A percentile compares a stretch with the other conserved stretches of the same genome.
Conservation (phyloP, 2,888 invertebrate species). For the Megaustenia siamemsis region DNA sequence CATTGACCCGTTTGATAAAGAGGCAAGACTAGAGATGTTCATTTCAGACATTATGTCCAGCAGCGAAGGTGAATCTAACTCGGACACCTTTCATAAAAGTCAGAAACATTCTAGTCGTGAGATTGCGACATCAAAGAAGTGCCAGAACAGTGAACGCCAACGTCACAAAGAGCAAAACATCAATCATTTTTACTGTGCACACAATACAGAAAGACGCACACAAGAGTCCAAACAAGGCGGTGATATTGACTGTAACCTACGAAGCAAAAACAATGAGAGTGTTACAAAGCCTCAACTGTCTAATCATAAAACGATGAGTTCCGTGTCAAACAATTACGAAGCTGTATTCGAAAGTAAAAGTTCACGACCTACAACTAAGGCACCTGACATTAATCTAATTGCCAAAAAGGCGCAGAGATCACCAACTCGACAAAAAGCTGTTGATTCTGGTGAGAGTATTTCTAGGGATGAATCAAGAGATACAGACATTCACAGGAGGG, state of each 20-base stretch:
- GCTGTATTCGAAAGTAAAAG: too few relatives aligned
- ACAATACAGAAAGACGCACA: background rate
- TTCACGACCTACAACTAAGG: too few relatives aligned
- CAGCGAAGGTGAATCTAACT: conserved; percentile 22
- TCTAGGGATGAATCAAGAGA: background rate
- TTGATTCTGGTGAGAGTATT: background rate
- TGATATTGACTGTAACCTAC: background rate
- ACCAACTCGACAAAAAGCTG: conserved; percentile 13
- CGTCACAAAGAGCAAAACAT: background rate
- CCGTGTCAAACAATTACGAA: background rate
- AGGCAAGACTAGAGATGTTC: conserved; percentile 51
- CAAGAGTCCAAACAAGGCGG: background rate
- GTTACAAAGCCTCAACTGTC: background rate
- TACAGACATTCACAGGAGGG: background rate
- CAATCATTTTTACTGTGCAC: conserved; percentile 38
- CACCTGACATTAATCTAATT: background rate
- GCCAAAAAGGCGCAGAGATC: background rate
- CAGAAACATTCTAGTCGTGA: conserved; percentile 36
- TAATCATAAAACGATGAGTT: background rate
- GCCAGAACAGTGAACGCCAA: background rate
- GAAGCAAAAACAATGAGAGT: background rate
- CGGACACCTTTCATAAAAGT: background rate
- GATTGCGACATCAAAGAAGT: background rate
- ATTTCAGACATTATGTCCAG: conserved; percentile 49
- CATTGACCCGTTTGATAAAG: conserved; percentile 51